Conservation (phyloP, 2,113 vertebrate genomes). For the Microcebus jonahi region DNA sequence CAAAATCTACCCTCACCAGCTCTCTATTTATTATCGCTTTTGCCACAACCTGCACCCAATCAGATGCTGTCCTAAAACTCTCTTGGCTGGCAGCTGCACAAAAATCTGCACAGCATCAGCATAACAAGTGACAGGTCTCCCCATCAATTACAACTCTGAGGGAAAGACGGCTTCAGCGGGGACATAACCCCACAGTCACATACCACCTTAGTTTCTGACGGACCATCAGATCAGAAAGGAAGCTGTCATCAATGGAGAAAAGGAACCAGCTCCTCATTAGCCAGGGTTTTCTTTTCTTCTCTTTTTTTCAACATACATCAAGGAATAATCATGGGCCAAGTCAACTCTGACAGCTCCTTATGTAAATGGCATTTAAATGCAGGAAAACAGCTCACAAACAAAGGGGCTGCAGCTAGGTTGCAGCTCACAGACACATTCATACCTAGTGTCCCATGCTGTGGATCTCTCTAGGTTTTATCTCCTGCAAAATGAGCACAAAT, state of each 20-base stretch:
- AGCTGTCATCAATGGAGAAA: slow-evolving; percentile 59
- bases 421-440: slow-evolving; percentile 14
- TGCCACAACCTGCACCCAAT: slow-evolving; percentile 65
- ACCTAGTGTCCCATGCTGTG: background rate
- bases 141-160: slow-evolving; percentile 54
- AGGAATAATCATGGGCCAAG: slow-evolving; percentile 71
- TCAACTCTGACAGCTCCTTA: slow-evolving; percentile 73
- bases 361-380: slow-evolving; percentile 71
- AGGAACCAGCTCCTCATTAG: slow-evolving; percentile 78
- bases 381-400: slow-evolving; percentile 67
- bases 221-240: slow-evolving; percentile 74
- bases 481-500: background rate
- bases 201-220: slow-evolving; percentile 66
- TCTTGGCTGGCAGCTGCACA: slow-evolving; percentile 58
- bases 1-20: slow-evolving; percentile 72
- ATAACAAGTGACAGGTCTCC: slow-evolving; percentile 61
- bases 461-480: background rate
- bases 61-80: slow-evolving; percentile 67
- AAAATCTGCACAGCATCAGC: slow-evolving; percentile 66
- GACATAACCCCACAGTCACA: slow-evolving; percentile 68
- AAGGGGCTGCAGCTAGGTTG: background rate
- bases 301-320: slow-evolving; percentile 48
- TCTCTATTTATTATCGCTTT: slow-evolving; percentile 63
- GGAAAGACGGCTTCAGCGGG: slow-evolving; percentile 58
- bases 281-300: slow-evolving; percentile 59